A percentile compares a stretch with the other conserved stretches of the same genome.
Conservation (phyloP, 2,113 vertebrate species). For the Cariama cristata region DNA sequence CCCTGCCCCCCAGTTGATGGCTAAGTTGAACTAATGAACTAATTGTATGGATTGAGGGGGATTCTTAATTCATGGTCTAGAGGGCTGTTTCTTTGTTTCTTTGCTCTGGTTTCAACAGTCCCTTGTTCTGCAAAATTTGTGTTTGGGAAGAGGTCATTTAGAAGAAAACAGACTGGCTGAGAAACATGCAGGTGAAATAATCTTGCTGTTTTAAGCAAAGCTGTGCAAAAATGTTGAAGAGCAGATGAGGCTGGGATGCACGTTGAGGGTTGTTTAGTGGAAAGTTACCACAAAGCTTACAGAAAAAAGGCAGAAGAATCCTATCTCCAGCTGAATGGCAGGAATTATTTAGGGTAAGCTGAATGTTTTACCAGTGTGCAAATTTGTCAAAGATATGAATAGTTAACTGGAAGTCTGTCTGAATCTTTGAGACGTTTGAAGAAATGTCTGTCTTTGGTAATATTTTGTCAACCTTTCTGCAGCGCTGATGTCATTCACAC, state of each 20-base stretch:
- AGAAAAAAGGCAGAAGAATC: neutral
- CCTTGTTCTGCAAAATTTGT: neutral
- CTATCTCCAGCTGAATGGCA: neutral
- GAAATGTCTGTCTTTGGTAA: neutral
- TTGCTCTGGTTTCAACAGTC: neutral
- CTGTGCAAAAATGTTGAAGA: neutral
- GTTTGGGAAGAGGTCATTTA: neutral
- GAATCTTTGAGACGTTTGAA: neutral
- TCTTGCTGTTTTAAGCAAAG: neutral
- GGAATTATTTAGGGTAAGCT: neutral
- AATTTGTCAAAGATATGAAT: neutral
- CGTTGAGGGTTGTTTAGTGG: neutral
- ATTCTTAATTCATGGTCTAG: neutral
- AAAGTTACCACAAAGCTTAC: neutral
- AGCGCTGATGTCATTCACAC: neutral
- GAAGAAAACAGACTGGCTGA: neutral
- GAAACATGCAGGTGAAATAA: neutral
- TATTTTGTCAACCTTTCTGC: neutral
- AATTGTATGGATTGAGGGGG: neutral
- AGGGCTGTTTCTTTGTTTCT: neutral
- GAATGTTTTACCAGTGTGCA: neutral
- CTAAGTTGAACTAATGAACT: neutral
- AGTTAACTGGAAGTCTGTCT: neutral
- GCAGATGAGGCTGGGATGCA: neutral
- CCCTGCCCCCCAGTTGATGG: rapidly evolving